These are phyloP conservation scores for Caenorhabditis angaria DNA, from an alignment of 2,888 invertebrate genomes.

Conservation along the genomic window DNA sequence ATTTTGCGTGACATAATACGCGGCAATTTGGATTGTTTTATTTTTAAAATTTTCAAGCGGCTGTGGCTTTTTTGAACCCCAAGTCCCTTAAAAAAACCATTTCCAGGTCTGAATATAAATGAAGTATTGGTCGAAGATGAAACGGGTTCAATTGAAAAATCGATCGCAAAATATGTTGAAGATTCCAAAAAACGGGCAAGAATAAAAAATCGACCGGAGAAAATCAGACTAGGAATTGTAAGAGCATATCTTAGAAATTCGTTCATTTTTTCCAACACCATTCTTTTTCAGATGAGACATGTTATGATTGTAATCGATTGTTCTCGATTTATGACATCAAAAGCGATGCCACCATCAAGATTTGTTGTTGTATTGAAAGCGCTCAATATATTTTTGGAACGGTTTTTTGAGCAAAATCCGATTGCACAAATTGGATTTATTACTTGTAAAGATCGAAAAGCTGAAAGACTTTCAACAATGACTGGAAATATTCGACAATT, in stretches of 20 bases:
- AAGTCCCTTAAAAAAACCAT: not conserved
- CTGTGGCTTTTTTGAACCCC: slow-evolving; percentile 10
- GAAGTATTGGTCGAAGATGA: slow-evolving; percentile 96
- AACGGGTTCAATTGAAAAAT: slow-evolving; percentile 87
- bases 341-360: slow-evolving; percentile 89
- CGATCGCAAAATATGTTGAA: slow-evolving; percentile 89
- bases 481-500: slow-evolving; percentile 75
- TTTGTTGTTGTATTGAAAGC: slow-evolving; percentile 73
- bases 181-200: slow-evolving; percentile 81
- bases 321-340: slow-evolving; percentile 91
- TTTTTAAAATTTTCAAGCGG: no score
- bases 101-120: slow-evolving; percentile 72
- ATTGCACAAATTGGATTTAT: slow-evolving; percentile 95
- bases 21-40: no score
- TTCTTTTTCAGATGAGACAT: slow-evolving; percentile 96
- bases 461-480: slow-evolving; percentile 89
- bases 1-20: no score
- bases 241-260: no score
- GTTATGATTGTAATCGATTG: slow-evolving; percentile 89
- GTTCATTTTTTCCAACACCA: no score
- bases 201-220: slow-evolving; percentile 75
- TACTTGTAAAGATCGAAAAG: slow-evolving; percentile 88
- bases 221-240: slow-evolving; percentile 87
- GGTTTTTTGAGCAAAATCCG: slow-evolving; percentile 98
- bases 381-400: slow-evolving; percentile 90